Percentiles rank a stretch among this genome's conserved stretches.
These are phyloP conservation scores for Bettongia penicillata DNA, from an alignment of 2,113 vertebrate genomes.

Conservation along the genomic window DNA sequence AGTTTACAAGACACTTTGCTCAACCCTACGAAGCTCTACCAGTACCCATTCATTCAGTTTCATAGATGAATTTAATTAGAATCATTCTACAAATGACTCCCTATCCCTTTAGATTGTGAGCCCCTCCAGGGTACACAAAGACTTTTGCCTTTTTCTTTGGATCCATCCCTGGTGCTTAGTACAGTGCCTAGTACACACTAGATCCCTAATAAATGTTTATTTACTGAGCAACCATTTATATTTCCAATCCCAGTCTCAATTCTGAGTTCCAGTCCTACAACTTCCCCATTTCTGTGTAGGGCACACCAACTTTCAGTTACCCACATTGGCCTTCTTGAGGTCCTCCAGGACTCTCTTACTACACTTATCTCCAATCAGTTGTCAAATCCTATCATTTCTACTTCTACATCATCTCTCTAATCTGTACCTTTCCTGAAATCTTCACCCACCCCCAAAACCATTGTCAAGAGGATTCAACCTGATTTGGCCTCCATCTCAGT, in stretches of 20 bases:
- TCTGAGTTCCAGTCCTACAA: neutral
- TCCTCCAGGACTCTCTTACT: neutral
- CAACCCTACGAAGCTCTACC: neutral
- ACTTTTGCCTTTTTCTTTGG: neutral
- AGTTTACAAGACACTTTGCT: neutral
- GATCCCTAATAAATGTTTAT: neutral
- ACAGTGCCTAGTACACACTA: neutral
- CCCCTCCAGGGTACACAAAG: neutral
- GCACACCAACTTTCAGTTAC: neutral
- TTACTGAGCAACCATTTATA: neutral
- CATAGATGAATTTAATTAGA: neutral
- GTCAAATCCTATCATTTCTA: neutral
- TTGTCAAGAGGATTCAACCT: neutral
- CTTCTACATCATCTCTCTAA: neutral
- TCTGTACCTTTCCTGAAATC: neutral
- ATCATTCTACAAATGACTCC: neutral
- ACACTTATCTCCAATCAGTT: neutral
- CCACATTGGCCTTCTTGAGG: neutral
- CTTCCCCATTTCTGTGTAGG: neutral
- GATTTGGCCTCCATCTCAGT: too few relatives aligned
- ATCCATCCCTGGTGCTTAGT: neutral
- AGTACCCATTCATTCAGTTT: neutral
- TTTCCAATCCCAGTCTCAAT: neutral
- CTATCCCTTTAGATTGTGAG: neutral
- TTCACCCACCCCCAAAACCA: neutral